Conservation (phyloP, 1,140 invertebrate genomes). For the Heliconius hermathena region DNA sequence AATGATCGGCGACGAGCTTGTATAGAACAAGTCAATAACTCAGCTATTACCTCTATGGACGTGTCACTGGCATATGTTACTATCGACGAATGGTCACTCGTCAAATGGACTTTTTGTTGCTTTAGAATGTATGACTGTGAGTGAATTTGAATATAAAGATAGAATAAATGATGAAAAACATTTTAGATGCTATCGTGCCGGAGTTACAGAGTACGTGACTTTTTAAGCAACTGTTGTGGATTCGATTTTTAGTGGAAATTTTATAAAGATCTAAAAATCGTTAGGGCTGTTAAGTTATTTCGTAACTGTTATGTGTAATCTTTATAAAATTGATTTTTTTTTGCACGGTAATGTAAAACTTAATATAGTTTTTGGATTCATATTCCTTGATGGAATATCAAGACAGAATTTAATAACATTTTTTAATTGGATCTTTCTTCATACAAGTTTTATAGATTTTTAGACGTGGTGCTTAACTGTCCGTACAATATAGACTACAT, state of each 20-base stretch:
- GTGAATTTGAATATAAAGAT: conserved; percentile 9
- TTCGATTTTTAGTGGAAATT: not conserved
- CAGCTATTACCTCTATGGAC: conserved; percentile 8
- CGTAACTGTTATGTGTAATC: too few relatives aligned
- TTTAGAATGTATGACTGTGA: not conserved
- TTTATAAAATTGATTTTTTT: too few relatives aligned
- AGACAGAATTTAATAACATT: too few relatives aligned
- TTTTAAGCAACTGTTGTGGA: not conserved
- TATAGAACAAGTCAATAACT: conserved; percentile 13
- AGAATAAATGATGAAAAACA: not conserved
- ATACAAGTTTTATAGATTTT: too few relatives aligned
- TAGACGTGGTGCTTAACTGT: too few relatives aligned
- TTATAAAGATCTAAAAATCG: too few relatives aligned
- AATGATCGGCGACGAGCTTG: conserved; percentile 1
- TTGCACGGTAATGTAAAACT: too few relatives aligned
- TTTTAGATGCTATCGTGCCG: not conserved
- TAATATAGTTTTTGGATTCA: too few relatives aligned
- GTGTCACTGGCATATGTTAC: conserved; percentile 10
- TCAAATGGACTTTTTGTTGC: conserved; percentile 1
- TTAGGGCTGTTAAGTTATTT: too few relatives aligned
- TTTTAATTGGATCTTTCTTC: too few relatives aligned
- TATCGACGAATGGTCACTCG: conserved; percentile 7
- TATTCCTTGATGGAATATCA: too few relatives aligned
- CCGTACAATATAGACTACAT: too few relatives aligned
- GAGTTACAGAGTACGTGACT: not conserved